A percentile compares a stretch with the other conserved stretches of the same genome.
These are phyloP conservation scores for Crypturellus undulatus DNA, from an alignment of 2,113 vertebrate species.

Conservation along the genomic window DNA sequence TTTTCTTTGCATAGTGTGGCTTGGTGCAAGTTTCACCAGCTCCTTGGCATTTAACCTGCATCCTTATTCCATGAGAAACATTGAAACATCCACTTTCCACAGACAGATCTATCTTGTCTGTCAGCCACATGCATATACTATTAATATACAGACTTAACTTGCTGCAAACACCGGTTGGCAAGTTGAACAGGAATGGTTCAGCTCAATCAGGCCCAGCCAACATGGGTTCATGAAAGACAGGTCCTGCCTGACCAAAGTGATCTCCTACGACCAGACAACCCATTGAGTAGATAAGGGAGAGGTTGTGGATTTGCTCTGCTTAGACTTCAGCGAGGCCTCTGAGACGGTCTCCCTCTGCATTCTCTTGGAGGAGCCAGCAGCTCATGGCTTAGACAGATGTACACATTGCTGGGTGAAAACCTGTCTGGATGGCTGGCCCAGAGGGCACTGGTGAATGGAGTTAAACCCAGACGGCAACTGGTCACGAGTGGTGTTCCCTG, in stretches of 20 bases:
- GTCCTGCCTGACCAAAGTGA: background rate
- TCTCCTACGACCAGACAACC: background rate
- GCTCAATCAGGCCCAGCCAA: background rate
- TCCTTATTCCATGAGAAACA: background rate
- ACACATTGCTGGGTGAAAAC: no score
- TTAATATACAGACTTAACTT: background rate
- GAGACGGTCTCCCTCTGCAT: no score
- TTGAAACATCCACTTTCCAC: background rate
- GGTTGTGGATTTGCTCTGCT: no score
- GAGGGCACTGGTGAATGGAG: no score
- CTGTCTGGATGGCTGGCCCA: no score
- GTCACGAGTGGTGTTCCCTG: no score
- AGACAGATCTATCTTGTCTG: background rate
- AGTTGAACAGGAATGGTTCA: background rate
- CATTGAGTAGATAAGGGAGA: no score
- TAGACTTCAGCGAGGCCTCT: no score
- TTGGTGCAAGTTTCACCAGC: background rate
- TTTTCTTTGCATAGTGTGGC: background rate
- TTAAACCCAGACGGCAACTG: no score
- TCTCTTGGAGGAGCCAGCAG: no score
- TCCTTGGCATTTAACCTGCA: background rate
- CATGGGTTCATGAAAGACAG: background rate
- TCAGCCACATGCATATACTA: accelerated
- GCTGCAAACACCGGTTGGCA: background rate
- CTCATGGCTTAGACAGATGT: no score